These are phyloP conservation scores for Hirtodrosophila alboralis DNA, from an alignment of 2,888 invertebrate species.

Conservation along the genomic window DNA sequence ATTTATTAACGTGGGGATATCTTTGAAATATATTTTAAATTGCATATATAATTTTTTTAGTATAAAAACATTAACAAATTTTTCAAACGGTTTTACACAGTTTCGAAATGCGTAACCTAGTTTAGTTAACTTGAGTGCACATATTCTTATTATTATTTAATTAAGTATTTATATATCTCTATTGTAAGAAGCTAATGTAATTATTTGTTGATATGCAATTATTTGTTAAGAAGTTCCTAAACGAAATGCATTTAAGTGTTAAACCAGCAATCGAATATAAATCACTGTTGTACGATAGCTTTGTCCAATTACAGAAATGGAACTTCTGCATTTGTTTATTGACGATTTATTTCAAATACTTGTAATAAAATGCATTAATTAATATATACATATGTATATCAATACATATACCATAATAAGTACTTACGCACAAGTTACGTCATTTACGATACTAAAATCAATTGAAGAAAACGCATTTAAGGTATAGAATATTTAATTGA, in stretches of 20 bases:
- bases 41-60: too few species aligned
- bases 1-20: constrained; percentile 35
- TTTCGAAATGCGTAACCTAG: constrained; percentile 10
- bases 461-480: constrained; percentile 40
- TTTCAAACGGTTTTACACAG: constrained; percentile 11
- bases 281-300: constrained; percentile 36
- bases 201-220: constrained; percentile 50
- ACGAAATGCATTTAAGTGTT: constrained; percentile 59
- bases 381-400: constrained; percentile 8
- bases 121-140: not conserved
- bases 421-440: constrained; percentile 49
- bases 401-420: constrained; percentile 6
- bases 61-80: too few species aligned
- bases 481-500: constrained; percentile 12
- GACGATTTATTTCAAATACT: constrained; percentile 35
- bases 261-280: constrained; percentile 26
- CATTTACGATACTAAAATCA: constrained; percentile 8
- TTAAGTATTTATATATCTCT: constrained; percentile 11
- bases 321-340: constrained; percentile 60
- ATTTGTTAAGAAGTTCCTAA: constrained; percentile 73
- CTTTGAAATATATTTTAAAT: constrained; percentile 11
- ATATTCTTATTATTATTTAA: constrained; percentile 2
- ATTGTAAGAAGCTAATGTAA: constrained; percentile 41
- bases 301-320: constrained; percentile 37
- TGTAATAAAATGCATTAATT: constrained; percentile 3